Conservation (phyloP, 2,888 invertebrate species). For the Steinernema scapterisci region DNA sequence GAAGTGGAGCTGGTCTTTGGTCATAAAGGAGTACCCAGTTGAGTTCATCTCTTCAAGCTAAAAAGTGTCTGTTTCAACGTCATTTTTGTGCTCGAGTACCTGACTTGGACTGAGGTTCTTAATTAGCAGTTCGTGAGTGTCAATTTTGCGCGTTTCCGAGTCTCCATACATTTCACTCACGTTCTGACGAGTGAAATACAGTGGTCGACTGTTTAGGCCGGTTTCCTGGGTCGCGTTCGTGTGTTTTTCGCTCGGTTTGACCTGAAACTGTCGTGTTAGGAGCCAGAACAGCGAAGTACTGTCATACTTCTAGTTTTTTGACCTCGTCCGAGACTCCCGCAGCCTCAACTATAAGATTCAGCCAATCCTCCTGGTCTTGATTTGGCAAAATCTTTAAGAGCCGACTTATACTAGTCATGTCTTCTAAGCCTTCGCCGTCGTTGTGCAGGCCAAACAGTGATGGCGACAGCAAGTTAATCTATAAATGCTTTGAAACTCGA, state of each 20-base stretch:
- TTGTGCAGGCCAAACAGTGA: constrained; percentile 64
- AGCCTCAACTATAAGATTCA: constrained; percentile 65
- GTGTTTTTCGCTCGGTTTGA: too few species aligned
- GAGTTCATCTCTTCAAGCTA: neutral
- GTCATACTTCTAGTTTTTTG: neutral
- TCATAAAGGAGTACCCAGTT: constrained; percentile 14
- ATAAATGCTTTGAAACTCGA: constrained; percentile 32
- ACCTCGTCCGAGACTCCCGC: constrained; percentile 53
- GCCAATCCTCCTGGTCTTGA: constrained; percentile 61
- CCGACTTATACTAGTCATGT: constrained; percentile 55
- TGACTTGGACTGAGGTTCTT: constrained; percentile 51
- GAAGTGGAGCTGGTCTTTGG: neutral
- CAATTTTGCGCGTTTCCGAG: constrained; percentile 50
- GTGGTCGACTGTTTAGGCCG: constrained; percentile 40
- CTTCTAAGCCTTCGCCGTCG: constrained; percentile 58
- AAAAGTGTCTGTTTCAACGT: neutral
- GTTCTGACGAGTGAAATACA: constrained; percentile 57
- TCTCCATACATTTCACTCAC: constrained; percentile 51
- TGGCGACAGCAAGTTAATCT: constrained; percentile 62
- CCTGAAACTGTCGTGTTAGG: too few species aligned
- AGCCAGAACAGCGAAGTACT: too few species aligned
- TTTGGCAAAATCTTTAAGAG: constrained; percentile 55
- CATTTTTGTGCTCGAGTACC: constrained; percentile 37
- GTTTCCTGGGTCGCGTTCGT: neutral
- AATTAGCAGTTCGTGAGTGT: constrained; percentile 48